phyloP scores from a whole-genome alignment of 2,888 invertebrate genomes.

The Torymus texanus region DNA sequence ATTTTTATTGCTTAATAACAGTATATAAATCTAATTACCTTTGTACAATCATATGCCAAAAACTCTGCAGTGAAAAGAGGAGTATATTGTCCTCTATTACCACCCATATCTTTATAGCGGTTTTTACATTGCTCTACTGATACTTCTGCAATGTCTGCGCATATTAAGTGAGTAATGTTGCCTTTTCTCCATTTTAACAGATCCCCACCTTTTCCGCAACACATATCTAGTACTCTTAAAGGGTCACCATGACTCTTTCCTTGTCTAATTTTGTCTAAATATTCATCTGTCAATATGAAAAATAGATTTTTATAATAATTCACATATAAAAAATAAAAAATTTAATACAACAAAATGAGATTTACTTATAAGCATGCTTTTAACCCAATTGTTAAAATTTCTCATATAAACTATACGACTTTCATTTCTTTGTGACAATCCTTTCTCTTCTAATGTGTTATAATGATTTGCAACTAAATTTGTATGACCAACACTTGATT shows the following conservation, averaged over 20 bases:
- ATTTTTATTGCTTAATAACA: not conserved
- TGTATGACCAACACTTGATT: constrained; percentile 74
- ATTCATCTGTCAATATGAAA: constrained; percentile 71
- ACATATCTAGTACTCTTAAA: constrained; percentile 91
- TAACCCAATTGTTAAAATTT: constrained; percentile 99
- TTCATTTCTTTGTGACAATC: constrained; percentile 86
- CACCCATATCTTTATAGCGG: constrained; percentile 82
- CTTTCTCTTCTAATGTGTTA: constrained; percentile 90
- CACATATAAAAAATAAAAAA: too few relatives aligned
- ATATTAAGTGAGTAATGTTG: constrained; percentile 87
- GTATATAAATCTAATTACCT: constrained; percentile 74
- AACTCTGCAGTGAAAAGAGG: constrained; percentile 89
- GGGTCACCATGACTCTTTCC: constrained; percentile 81
- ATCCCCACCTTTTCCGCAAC: constrained; percentile 99
- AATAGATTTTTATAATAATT: too few relatives aligned
- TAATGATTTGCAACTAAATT: constrained; percentile 93
- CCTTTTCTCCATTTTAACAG: constrained; percentile 96
- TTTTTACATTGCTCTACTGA: constrained; percentile 93
- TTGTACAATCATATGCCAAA: constrained; percentile 94
- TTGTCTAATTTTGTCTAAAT: constrained; percentile 81
- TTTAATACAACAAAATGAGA: constrained; percentile 14
- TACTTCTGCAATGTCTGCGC: constrained; percentile 94
- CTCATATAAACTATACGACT: constrained; percentile 95
- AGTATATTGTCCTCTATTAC: constrained; percentile 46
- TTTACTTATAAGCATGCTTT: constrained; percentile 94